Percentiles rank a stretch among this genome's conserved stretches.
phyloP scores from a whole-genome alignment of 2,888 invertebrate species.

The Eristalis intricaria region DNA sequence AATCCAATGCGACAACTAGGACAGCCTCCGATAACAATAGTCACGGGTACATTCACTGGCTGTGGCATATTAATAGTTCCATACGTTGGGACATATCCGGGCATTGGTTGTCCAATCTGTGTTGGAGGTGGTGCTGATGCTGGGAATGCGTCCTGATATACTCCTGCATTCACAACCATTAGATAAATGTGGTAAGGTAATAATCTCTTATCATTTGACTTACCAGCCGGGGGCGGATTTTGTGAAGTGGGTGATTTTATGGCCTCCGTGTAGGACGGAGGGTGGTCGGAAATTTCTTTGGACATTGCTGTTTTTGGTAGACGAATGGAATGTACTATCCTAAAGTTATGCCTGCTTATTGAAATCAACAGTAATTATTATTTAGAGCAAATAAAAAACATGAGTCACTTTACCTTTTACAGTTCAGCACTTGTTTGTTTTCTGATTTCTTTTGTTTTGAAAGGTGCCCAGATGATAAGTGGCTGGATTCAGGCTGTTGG shows the following conservation, averaged over 20 bases:
- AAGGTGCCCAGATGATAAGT: constrained; percentile 18
- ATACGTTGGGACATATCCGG: constrained; percentile 82
- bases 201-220: constrained; percentile 8
- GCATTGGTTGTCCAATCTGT: constrained; percentile 12
- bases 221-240: constrained; percentile 71
- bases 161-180: constrained; percentile 67
- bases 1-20: constrained; percentile 94
- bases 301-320: constrained; percentile 17
- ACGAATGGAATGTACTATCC: constrained; percentile 1
- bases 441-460: constrained; percentile 47
- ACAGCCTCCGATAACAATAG: constrained; percentile 92
- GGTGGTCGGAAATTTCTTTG: constrained; percentile 79
- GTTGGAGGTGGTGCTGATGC: constrained; percentile 50
- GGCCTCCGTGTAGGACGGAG: constrained; percentile 83
- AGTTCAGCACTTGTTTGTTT: constrained; percentile 61
- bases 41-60: constrained; percentile 84
- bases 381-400: constrained; percentile 15
- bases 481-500: not conserved
- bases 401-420: constrained; percentile 47
- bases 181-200: not conserved
- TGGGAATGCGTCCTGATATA: constrained; percentile 47
- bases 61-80: constrained; percentile 82
- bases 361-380: constrained; percentile 1
- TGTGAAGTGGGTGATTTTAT: constrained; percentile 67
- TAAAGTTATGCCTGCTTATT: not conserved